phyloP scores from a whole-genome alignment of 1,140 invertebrate genomes.

The Xylocopa sonorina region DNA sequence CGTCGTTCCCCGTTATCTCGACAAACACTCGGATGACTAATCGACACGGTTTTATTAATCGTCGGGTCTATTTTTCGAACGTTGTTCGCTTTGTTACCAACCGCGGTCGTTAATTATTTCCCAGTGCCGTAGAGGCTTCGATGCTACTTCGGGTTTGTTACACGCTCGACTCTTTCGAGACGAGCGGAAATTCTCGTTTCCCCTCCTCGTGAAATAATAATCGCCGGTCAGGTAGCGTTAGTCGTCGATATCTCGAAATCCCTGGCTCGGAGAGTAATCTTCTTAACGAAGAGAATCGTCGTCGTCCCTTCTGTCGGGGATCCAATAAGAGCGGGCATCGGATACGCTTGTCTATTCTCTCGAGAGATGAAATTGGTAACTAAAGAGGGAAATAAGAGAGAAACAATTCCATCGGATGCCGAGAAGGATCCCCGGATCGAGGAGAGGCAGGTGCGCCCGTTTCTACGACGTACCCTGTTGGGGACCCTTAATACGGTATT shows the following conservation, averaged over 20 bases:
- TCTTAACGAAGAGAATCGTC: constrained; percentile 66
- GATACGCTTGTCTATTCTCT: constrained; percentile 68
- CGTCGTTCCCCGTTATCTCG: too few species aligned
- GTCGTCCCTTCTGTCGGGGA: constrained; percentile 45
- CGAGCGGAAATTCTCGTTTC: too few species aligned
- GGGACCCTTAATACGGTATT: constrained; percentile 64
- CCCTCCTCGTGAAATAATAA: constrained; percentile 27
- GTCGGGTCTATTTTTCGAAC: too few species aligned
- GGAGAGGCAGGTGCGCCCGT: constrained; percentile 66
- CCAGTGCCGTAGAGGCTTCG: too few species aligned
- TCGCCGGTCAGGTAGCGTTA: constrained; percentile 13
- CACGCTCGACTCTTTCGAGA: too few species aligned
- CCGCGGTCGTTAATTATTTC: too few species aligned
- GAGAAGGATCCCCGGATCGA: constrained; percentile 47
- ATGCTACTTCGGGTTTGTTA: too few species aligned
- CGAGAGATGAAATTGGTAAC: constrained; percentile 67
- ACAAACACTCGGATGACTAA: too few species aligned
- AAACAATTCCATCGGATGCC: constrained; percentile 54
- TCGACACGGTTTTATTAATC: too few species aligned
- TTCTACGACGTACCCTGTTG: constrained; percentile 43
- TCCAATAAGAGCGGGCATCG: constrained; percentile 68
- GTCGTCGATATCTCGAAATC: neutral
- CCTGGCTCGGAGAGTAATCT: constrained; percentile 61
- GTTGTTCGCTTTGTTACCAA: too few species aligned
- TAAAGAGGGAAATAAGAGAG: constrained; percentile 22